Percentiles rank a stretch among this genome's conserved stretches.
Conservation (phyloP, 2,888 invertebrate genomes). For the Crossocerus cetratus region DNA sequence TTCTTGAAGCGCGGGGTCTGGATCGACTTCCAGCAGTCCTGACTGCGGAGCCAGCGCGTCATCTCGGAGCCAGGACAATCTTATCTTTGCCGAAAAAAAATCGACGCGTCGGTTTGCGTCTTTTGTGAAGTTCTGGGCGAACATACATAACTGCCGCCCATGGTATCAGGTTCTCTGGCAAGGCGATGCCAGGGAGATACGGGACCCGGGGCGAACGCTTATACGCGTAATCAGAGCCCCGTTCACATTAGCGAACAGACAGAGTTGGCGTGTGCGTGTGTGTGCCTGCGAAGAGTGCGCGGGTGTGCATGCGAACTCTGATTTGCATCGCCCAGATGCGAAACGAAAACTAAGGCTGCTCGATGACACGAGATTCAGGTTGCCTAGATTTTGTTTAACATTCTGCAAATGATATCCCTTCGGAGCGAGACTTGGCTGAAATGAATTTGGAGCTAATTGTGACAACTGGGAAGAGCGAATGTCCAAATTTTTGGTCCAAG, state of each 20-base stretch:
- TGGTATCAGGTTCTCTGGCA: constrained; percentile 70
- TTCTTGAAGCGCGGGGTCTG: constrained; percentile 18
- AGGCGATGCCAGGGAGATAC: constrained; percentile 67
- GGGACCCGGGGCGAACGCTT: constrained; percentile 50
- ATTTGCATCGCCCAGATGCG: constrained; percentile 13
- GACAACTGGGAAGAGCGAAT: too few species aligned
- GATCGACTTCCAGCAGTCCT: constrained; percentile 43
- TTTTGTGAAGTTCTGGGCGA: constrained; percentile 66
- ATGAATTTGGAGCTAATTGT: too few species aligned
- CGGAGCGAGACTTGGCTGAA: too few species aligned
- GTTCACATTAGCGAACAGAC: constrained; percentile 57
- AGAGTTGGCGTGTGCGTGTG: too few species aligned
- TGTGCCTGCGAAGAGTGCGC: too few species aligned
- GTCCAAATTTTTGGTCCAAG: too few species aligned
- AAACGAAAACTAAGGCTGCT: constrained; percentile 1
- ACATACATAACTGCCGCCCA: constrained; percentile 63
- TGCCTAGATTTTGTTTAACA: too few species aligned
- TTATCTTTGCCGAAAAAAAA: constrained; percentile 70
- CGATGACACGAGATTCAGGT: too few species aligned
- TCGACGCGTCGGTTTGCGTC: constrained; percentile 71
- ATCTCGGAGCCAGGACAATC: constrained; percentile 61
- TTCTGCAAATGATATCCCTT: too few species aligned
- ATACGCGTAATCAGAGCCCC: constrained; percentile 70
- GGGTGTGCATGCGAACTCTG: not conserved
- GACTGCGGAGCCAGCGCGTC: not conserved